Base-by-base conservation (phyloP, 2,888 invertebrate genomes). In the Myopa tessellatipennis region DNA sequence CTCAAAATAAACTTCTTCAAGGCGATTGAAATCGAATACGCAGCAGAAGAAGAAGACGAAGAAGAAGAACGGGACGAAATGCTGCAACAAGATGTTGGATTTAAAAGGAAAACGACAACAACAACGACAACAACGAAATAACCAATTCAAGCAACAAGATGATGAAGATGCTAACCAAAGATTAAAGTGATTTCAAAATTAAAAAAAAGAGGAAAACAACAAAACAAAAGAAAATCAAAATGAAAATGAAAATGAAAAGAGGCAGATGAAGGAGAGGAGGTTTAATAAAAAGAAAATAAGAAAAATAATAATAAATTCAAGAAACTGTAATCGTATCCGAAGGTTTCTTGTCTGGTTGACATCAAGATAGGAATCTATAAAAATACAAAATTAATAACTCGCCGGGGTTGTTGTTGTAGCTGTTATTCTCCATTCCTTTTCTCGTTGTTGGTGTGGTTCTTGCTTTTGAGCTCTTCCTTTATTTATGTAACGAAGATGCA, bases 381-480 rank as follows among this genome's bases (percentile, higher is more conserved):
- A 70, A 52, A 55, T 36, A 73, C 73, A 45, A 61, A 73, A 73
- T 73, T 73, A 73, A 73, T 73, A 73, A 73, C 61, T 73, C 50
- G n/a, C 34, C 0, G 55, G 0, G 1, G 55, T 55, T 55, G 61
- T 60, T 60, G 61, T 73, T 61, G 61, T 73, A 16, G 40, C 61
- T 52, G 74, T 74, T 52, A 58, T 55, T 58, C 38, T 74, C 55
- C 63, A 52, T 50, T 70, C 58, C 18, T 61, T 10, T n/a, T 34
- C n/a, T 50, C n/a, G 18, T 60, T 38, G 36, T 71, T 70, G 18
- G 14, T 50, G 70, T 50, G 5, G 16, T 12, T 34, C 26, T 55
- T 34, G 70, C 16, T 12, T 67, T 36, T 67, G 38, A 16, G n/a
- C 4, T 26, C 36, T 7, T 52, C 5, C 55, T 14, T 14, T 16